Evolutionary conservation across 2,113 vertebrate species (phyloP), one percentile per base, ranked within the genome.

Genomic region (Casuarius casuarius): DNA sequence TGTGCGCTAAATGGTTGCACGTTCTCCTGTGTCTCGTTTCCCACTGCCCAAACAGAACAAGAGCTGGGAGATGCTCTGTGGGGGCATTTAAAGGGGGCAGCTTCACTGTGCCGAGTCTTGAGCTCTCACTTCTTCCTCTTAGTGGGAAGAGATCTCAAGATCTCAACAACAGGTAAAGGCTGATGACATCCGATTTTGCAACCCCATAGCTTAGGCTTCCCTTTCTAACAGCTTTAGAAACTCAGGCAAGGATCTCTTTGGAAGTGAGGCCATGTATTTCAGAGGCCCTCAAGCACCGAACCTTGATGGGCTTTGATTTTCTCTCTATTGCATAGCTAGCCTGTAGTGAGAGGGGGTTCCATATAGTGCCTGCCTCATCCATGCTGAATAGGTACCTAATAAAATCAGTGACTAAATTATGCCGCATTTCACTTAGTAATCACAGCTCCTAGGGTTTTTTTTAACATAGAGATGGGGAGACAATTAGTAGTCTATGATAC

Each of bases 121-220:
- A 59, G 12, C 67, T 86, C n/a, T 71, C 10, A 5, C 83, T 82
- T 82, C 10, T 79, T 91, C 80, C 51, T 94, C 48, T 72, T 35
- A 49, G 40, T 94, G 93, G 68, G 54, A 80, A 52, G 73, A 87
- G 70, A 56, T 52, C 92, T 91, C 73, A 85, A 77, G 68, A 33
- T 70, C 22, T 23, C 68, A 51, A n/a, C 86, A 96, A 83, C 67
- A 79, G 49, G 33, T 87, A 14, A 9, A 17, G n/a, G 28, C n/a
- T 86, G 62, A 23, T 72, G 54, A 20, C 87, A 28, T 40, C 49
- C 62, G 75, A 49, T 73, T 79, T 76, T 70, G 76, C 85, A 93
- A 48, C 12, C 49, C 52, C 82, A 58, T 71, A 70, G 33, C 62
- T 90, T 87, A 86, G 54, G 21, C 54, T 94, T 90, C 29, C 8